phyloP scores from a whole-genome alignment of 2,113 vertebrate genomes.

The Panthera uncia region DNA sequence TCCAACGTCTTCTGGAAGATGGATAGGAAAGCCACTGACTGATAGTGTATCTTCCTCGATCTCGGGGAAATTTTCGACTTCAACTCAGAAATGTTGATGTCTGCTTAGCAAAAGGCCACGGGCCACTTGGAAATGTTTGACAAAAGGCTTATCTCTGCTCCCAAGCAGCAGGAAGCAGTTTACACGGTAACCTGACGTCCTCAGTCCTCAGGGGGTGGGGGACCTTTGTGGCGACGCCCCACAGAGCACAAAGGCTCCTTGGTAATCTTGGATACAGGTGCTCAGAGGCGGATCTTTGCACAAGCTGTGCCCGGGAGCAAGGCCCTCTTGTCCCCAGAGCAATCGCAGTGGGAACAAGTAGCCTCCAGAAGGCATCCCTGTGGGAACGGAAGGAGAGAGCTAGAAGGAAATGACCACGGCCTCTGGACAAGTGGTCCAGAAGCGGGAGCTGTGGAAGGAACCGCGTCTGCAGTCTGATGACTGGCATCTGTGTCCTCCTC shows the following conservation, averaged over 20 bases:
- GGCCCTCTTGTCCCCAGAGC: background rate
- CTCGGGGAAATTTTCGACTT: background rate
- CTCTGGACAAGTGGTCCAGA: too few species aligned
- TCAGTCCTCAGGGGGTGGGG: rapidly evolving
- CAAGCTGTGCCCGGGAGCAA: too few species aligned
- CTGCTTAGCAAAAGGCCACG: rapidly evolving
- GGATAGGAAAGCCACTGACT: rapidly evolving
- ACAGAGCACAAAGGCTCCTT: rapidly evolving
- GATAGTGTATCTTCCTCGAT: too few species aligned
- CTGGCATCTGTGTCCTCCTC: background rate
- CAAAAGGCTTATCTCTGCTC: background rate
- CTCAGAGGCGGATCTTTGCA: rapidly evolving
- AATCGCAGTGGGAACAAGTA: rapidly evolving
- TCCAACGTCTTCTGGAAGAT: background rate
- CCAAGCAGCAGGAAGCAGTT: background rate
- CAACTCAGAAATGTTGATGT: background rate
- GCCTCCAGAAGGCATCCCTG: background rate
- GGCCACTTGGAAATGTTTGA: background rate
- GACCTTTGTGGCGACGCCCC: background rate
- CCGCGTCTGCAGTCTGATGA: rapidly evolving
- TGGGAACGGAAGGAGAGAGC: rapidly evolving
- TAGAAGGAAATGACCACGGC: rapidly evolving
- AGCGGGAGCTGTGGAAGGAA: too few species aligned
- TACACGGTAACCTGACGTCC: rapidly evolving
- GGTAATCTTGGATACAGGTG: background rate